A percentile compares a stretch with the other conserved stretches of the same genome.
Conservation (phyloP, 2,113 vertebrate species). For the Oryzias curvinotus region DNA sequence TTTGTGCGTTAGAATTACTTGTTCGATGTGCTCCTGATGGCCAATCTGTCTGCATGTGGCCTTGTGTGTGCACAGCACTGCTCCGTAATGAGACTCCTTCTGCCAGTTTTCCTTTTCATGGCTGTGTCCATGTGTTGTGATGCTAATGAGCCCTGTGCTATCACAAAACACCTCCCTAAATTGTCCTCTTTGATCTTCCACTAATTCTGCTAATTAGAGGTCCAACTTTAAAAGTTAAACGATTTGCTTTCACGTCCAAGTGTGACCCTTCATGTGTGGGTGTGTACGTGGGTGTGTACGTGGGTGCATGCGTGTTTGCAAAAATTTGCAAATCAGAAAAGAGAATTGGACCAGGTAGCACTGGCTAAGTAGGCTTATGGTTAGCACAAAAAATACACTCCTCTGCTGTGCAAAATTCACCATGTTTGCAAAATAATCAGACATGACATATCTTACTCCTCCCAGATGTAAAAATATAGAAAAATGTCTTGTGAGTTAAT, state of each 20-base stretch:
- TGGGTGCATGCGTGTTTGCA: not conserved
- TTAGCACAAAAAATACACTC: conserved; percentile 7
- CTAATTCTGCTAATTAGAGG: conserved; percentile 81
- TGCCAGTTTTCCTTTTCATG: conserved; percentile 49
- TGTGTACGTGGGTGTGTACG: not conserved
- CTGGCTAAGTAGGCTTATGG: conserved; percentile 5
- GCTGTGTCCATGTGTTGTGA: conserved; percentile 74
- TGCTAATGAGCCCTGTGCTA: conserved; percentile 75
- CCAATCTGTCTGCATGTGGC: conserved; percentile 58
- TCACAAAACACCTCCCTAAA: conserved; percentile 71
- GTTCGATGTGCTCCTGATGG: conserved; percentile 31
- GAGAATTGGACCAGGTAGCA: not conserved
- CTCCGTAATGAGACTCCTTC: conserved; percentile 69
- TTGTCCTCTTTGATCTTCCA: conserved; percentile 79
- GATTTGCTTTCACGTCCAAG: conserved; percentile 62
- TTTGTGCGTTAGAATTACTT: conserved; percentile 12
- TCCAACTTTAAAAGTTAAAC: conserved; percentile 75
- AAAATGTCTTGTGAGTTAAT: conserved; percentile 40
- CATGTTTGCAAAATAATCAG: conserved; percentile 8
- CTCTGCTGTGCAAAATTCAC: conserved; percentile 12
- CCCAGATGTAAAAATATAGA: conserved; percentile 46
- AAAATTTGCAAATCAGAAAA: conserved; percentile 31
- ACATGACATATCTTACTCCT: conserved; percentile 26
- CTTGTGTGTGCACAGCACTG: conserved; percentile 29
- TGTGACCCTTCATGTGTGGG: conserved; percentile 12